Evolutionary conservation across 2,888 invertebrate genomes (phyloP), one percentile per base, ranked within the genome.

Genomic region (Ophioninae sp.): DNA sequence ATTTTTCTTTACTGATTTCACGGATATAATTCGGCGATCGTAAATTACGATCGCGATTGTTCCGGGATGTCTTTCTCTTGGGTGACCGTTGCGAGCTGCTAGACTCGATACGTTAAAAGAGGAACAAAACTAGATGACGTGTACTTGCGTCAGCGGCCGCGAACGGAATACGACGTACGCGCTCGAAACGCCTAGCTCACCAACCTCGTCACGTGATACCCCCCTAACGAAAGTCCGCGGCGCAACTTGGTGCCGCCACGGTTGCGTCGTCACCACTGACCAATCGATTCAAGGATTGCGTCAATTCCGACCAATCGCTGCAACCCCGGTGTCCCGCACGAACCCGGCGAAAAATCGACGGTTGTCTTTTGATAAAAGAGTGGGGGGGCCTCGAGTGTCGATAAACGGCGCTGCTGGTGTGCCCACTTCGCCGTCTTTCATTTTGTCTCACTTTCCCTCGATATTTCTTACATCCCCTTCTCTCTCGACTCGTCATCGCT

Each of bases 271-370:
- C 90, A 89, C 59, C 56, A 8, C 59, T 13, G 57, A 37, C 90
- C 87, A 90, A 90, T 90, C 72, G 17, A 7, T 20, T 23, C 0
- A 3, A 0, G 1, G 2, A 20, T 89, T 88, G 84, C 70, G 80
- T 81, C 89, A 88, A 8, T 44, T 23, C 0, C 21, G 37, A 17
- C 90, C 87, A 90, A 90, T 89, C 73, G 56, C 7, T 75, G 86
- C 76, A 75, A 37, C 30, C 21, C 64, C 30, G 23, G 50, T 56
- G 8, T 41, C 56, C 39, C n/a, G 44, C 56, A 41, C 10, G 56
- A 30, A 8, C 10, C 10, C 57, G 73, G 8, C 64, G 30, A 23
- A 57, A 44, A 39, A 64, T 41, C 57, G n/a, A 59, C n/a, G n/a
- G n/a, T 6, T 5, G n/a, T 6, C 20, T 59, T 59, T 59, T 17